Percentiles rank a stretch among this genome's conserved stretches.
These are phyloP conservation scores for Hemicentrotus pulcherrimus DNA, from an alignment of 35 echinoderm and acorn worm genomes.

Conservation along the genomic window DNA sequence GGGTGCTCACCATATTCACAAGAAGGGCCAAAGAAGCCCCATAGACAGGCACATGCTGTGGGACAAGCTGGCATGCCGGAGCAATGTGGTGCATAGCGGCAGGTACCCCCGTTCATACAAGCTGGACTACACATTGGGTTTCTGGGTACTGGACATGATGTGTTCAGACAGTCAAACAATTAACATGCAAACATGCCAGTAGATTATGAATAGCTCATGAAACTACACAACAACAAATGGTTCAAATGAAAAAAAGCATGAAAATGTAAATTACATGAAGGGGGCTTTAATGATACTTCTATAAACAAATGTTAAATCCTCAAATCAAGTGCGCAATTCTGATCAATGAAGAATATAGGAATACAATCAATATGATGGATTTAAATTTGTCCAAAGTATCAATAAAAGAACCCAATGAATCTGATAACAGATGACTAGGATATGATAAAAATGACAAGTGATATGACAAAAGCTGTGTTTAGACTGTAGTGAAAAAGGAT, in stretches of 20 bases:
- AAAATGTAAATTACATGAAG: neutral
- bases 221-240: neutral
- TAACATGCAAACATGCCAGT: neutral
- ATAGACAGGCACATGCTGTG: constrained; percentile 63
- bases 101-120: constrained; percentile 86
- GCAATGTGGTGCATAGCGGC: constrained; percentile 60
- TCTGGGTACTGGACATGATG: constrained; percentile 41
- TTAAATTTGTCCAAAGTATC: too few relatives aligned
- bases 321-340: neutral
- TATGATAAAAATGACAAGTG: too few relatives aligned
- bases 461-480: too few relatives aligned
- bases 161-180: neutral
- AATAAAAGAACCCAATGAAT: too few relatives aligned
- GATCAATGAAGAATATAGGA: neutral
- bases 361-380: too few relatives aligned
- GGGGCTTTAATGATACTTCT: neutral
- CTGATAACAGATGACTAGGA: too few relatives aligned
- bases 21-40: constrained; percentile 58
- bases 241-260: neutral
- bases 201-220: constrained; percentile 1
- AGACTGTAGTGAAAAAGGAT: too few relatives aligned
- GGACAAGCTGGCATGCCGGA: constrained; percentile 55
- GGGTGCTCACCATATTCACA: constrained; percentile 77
- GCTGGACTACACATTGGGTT: constrained; percentile 62
- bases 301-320: neutral